Conservation (phyloP, 2,797 vertebrate genomes). For the Clarias laeviceps region DNA sequence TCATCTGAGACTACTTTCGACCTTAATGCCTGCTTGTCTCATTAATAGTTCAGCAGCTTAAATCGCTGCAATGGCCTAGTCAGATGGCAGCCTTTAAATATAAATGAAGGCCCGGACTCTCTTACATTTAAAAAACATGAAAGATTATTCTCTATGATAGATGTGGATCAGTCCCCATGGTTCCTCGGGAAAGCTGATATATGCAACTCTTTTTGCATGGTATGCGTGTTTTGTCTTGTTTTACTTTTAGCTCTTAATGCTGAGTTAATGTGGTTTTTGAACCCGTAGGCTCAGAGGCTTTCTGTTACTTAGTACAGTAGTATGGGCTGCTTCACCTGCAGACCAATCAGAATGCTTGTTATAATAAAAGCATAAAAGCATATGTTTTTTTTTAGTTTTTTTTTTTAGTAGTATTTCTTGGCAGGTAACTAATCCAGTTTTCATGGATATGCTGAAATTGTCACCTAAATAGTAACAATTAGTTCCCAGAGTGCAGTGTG, state of each 20-base stretch:
- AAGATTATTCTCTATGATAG: slow-evolving; percentile 52
- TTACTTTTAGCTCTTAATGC: slow-evolving; percentile 52
- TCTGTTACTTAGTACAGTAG: neutral
- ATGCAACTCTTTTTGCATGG: slow-evolving; percentile 39
- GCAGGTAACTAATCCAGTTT: too few relatives aligned
- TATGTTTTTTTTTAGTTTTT: neutral
- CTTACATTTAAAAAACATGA: slow-evolving; percentile 52
- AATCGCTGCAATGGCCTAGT: slow-evolving; percentile 67
- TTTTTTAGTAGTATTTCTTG: neutral
- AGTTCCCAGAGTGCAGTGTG: too few relatives aligned
- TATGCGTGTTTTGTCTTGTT: slow-evolving; percentile 55
- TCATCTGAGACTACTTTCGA: slow-evolving; percentile 67
- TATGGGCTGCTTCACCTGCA: neutral
- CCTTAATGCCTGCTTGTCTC: slow-evolving; percentile 52
- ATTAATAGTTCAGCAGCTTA: slow-evolving; percentile 69
- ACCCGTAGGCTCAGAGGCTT: slow-evolving; percentile 55
- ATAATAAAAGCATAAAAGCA: neutral
- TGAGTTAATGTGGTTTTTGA: slow-evolving; percentile 68
- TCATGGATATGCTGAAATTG: too few relatives aligned
- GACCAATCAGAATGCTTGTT: neutral
- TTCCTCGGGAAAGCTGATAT: slow-evolving; percentile 49
- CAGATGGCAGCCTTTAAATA: slow-evolving; percentile 66
- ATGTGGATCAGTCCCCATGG: slow-evolving; percentile 48
- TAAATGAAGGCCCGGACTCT: slow-evolving; percentile 61
- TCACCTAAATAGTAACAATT: too few relatives aligned